Evolutionary conservation across 92 coral and sea anemone species (phyloP), one percentile per base, ranked within the genome.

Genomic region (Epizoanthus ramosus): DNA sequence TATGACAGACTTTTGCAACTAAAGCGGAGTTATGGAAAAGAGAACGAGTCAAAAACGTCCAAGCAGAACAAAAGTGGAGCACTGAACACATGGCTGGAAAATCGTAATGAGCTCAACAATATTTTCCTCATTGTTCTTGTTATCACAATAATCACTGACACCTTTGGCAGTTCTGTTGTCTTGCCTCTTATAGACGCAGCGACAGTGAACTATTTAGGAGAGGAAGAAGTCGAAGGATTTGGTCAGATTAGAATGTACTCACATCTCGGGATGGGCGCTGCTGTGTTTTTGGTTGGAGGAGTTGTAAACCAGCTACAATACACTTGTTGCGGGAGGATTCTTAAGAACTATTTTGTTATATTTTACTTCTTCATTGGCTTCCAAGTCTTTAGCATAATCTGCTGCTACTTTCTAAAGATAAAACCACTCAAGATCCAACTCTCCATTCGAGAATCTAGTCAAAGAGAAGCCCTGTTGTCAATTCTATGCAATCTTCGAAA

Each of bases 141-240:
- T 3, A 50, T 85, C 53, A 75, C 77, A 2, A 19, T 86, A 8
- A 70, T 86, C 13, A 71, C 80, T 18, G 89, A 86, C 28, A 10
- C 71, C 24, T 71, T 86, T 31, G 81, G 65, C 4, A 23, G 85
- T 19, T 72, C 89, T 2, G 80, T 80, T 17, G 72, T 80, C 25
- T 63, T 79, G 6, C 80, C 89, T 2, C 67, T 86, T 3, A 13
- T 71, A 41, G 89, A 80, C 2, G 85, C 85, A 2, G 80, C 80
- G 19, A 35, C 74, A 0, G 79, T 86, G 8, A 85, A 85, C 31
- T 85, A 28, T 33, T 59, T 85, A 2, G 79, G 73, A 23, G 73
- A 79, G 12, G 84, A 85, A 54, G 56, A 74, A 3, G 66, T 41
- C 0, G 47, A 41, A 41, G 47, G 47, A 41, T 41, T 41, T 60